These are phyloP conservation scores for Poicephalus gulielmi DNA, from an alignment of 2,113 vertebrate species.

Conservation along the genomic window DNA sequence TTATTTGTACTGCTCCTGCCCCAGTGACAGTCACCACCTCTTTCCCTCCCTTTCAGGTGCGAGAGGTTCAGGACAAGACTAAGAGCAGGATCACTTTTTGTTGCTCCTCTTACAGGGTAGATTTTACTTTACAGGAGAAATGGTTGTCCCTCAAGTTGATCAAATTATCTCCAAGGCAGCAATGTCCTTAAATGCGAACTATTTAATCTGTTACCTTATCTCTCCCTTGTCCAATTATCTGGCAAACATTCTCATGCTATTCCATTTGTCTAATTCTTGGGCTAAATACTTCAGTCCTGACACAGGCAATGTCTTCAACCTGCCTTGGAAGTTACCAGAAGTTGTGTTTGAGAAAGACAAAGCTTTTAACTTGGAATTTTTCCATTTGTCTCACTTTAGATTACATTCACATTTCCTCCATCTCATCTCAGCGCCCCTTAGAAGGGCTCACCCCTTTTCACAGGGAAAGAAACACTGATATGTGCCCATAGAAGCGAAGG, in stretches of 20 bases:
- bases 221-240: conserved; percentile 15
- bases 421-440: neutral
- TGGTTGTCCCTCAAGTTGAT: neutral
- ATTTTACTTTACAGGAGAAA: neutral
- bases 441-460: neutral
- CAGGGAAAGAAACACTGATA: neutral
- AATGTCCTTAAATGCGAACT: conserved; percentile 46
- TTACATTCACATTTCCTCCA: neutral
- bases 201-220: conserved; percentile 43
- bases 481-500: rapidly evolving
- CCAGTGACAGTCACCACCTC: neutral
- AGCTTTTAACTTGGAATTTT: neutral
- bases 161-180: conserved; percentile 45
- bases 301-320: conserved; percentile 39
- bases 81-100: neutral
- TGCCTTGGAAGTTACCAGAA: conserved; percentile 26
- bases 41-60: neutral
- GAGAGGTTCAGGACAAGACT: neutral
- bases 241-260: neutral
- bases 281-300: conserved; percentile 13
- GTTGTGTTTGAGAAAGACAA: neutral
- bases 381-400: neutral
- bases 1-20: neutral
- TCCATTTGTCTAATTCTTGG: conserved; percentile 34
- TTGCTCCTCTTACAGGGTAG: neutral